A percentile compares a stretch with the other conserved stretches of the same genome.
These are phyloP conservation scores for Rhinichthys klamathensis DNA, from an alignment of 2,113 vertebrate species.

Conservation along the genomic window DNA sequence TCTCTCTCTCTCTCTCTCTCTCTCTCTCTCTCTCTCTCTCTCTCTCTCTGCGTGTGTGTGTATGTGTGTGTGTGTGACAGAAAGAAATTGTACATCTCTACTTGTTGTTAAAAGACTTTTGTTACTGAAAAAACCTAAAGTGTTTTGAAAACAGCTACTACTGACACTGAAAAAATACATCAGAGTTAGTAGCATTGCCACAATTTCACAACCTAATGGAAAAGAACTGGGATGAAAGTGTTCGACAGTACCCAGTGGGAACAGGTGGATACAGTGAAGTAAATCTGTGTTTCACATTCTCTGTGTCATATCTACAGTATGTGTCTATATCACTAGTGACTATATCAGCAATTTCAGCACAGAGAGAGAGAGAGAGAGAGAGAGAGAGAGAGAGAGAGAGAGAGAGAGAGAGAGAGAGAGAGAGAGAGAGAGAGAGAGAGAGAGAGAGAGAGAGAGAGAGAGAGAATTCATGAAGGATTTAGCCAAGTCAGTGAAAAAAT, in stretches of 20 bases:
- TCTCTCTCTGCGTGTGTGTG: too few species aligned
- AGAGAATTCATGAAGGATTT: neutral
- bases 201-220: neutral
- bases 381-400: neutral
- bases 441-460: neutral
- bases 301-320: neutral
- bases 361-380: neutral
- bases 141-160: neutral
- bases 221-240: conserved; percentile 7
- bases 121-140: neutral
- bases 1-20: too few species aligned
- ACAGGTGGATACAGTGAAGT: neutral
- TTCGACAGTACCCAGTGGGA: neutral
- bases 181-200: neutral
- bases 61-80: too few species aligned
- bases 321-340: neutral
- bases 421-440: neutral
- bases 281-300: neutral
- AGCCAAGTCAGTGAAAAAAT: conserved; percentile 2
- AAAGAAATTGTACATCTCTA: neutral
- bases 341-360: neutral
- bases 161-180: neutral
- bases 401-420: neutral
- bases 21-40: too few species aligned
- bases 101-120: neutral